Evolutionary conservation across 2,888 invertebrate genomes (phyloP).

Genomic region (Anthoptus insignis): DNA sequence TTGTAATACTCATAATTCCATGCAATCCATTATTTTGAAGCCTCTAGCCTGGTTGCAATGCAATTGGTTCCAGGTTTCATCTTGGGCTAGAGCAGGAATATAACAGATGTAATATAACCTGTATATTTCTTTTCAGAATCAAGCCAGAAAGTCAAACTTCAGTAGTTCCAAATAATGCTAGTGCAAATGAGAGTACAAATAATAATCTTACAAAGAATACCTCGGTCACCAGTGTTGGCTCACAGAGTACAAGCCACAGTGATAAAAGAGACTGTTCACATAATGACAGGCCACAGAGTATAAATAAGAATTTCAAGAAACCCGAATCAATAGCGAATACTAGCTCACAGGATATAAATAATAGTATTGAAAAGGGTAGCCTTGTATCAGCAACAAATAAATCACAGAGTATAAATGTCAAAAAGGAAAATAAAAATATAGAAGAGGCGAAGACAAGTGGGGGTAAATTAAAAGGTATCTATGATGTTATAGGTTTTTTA

Average conservation of each 20-base stretch:
- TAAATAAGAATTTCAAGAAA: neutral
- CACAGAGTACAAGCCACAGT: neutral
- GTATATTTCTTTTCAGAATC: neutral
- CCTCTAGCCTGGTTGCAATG: too few species aligned
- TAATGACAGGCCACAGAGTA: too few species aligned
- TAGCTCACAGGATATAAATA: neutral
- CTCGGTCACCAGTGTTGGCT: too few species aligned
- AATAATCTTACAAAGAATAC: too few species aligned
- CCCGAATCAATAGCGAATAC: neutral
- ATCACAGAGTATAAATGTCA: conserved; percentile 23
- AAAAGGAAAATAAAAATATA: conserved; percentile 11
- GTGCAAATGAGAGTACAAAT: neutral
- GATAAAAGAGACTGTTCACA: too few species aligned
- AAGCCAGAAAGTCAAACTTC: neutral
- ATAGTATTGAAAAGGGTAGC: neutral
- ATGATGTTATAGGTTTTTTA: too few species aligned
- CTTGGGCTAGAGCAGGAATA: too few species aligned
- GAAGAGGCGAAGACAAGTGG: conserved; percentile 6
- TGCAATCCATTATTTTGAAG: too few species aligned
- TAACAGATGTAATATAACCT: too few species aligned
- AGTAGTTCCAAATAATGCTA: neutral
- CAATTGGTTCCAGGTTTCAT: too few species aligned
- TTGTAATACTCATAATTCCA: too few species aligned
- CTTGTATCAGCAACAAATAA: neutral
- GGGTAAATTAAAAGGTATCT: conserved; percentile 15